Evolutionary conservation across 1,140 invertebrate species (phyloP), one percentile per base, ranked within the genome.

Genomic region (Dufourea novaeangliae): DNA sequence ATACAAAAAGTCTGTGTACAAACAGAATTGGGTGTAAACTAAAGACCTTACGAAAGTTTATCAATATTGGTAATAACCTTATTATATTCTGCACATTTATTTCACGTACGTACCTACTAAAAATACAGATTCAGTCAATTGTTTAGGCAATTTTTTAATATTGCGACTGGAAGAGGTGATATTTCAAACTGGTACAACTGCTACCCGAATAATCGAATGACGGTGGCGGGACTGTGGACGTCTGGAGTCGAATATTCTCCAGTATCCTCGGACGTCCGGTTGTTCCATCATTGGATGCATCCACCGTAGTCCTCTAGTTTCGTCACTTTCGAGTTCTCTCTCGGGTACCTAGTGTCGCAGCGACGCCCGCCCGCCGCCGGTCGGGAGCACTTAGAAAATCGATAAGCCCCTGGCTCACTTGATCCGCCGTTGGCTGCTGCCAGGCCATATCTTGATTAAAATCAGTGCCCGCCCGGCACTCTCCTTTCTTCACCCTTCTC

Each of bases 361-460:
- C 71, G 62, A 72, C 79, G 73, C 87, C 79, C 84, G 87, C 1
- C 46, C 17, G 46, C 5, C n/a, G 46, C 46, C 87, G 87, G 88
- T 90, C 88, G 89, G 85, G 82, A 91, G 90, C 88, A 91, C 90
- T 92, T 91, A 86, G 89, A 91, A 91, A 92, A 91, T 91, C 91
- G 89, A 92, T 91, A 87, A 91, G 86, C 86, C 68, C n/a, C 78
- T 80, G 86, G 80, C 87, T 90, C 86, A 83, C 88, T 90, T 89
- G 88, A 91, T 91, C 90, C 85, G 85, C 80, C 86, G 87, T 85
- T 86, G 83, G 88, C 88, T 89, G 88, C 88, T 88, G 89, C 88
- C 90, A 89, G 86, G 86, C 91, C 90, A 92, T 92, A 92, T 92
- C 91, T 92, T 92, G 91, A 92, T 92, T 92, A 92, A 92, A 92